phyloP scores from a whole-genome alignment of 2,797 vertebrate genomes.

The Phataginus tricuspis region DNA sequence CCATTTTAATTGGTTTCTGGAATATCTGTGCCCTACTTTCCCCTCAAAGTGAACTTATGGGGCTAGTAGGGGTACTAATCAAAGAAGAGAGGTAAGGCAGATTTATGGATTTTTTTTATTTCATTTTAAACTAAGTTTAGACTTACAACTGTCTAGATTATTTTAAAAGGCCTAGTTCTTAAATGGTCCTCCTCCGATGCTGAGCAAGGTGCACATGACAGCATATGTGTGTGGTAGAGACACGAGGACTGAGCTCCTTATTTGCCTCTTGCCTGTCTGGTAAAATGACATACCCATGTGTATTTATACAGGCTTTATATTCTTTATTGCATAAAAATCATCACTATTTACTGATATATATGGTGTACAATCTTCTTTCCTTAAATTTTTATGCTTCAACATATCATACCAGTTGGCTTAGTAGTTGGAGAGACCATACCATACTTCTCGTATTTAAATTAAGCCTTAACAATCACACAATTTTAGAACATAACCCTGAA shows the following conservation, averaged over 20 bases:
- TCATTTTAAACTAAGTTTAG: slow-evolving; percentile 24
- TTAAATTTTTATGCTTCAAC: background rate
- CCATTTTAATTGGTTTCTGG: background rate
- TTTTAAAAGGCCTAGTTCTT: background rate
- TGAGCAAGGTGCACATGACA: background rate
- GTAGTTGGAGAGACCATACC: background rate
- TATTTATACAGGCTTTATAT: background rate
- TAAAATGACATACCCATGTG: background rate
- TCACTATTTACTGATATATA: background rate
- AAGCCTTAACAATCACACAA: background rate
- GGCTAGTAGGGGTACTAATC: too few species aligned
- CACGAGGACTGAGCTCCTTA: background rate
- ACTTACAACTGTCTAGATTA: background rate
- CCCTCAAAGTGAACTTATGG: background rate
- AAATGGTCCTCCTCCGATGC: background rate
- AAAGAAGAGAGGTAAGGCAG: background rate
- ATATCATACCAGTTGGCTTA: background rate
- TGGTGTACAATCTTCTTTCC: fast-evolving
- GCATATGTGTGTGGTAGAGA: background rate
- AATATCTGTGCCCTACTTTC: background rate
- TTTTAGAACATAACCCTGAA: background rate
- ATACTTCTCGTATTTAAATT: background rate
- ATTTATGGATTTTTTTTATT: background rate
- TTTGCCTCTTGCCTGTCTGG: background rate
- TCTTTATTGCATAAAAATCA: slow-evolving; percentile 1